These are phyloP conservation scores for Chloropsis cyanopogon DNA, from an alignment of 2,113 vertebrate genomes.

Conservation along the genomic window DNA sequence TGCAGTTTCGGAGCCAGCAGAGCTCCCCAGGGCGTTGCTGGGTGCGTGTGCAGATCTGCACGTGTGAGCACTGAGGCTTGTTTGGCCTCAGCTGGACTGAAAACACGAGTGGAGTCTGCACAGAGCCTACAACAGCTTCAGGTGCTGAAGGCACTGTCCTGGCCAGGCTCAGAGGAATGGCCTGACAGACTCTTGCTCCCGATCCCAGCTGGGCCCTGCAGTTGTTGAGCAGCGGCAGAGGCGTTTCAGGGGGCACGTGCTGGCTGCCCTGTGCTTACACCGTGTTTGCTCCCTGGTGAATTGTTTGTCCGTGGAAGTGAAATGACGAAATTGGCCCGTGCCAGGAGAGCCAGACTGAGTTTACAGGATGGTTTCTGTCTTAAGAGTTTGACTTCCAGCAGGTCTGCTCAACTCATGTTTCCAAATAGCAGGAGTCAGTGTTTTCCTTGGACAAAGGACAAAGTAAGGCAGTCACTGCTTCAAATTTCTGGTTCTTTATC, in stretches of 20 bases:
- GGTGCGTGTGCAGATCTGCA: neutral
- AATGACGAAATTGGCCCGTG: neutral
- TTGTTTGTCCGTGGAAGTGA: neutral
- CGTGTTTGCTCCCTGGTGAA: neutral
- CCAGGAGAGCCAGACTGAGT: neutral
- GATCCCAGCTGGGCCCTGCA: neutral
- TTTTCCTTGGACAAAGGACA: constrained; percentile 41
- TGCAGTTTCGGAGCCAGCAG: neutral
- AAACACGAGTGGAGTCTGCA: neutral
- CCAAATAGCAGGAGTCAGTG: neutral
- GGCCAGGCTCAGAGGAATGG: neutral
- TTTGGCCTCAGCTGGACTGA: neutral
- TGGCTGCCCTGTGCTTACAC: neutral
- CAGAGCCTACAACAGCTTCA: neutral
- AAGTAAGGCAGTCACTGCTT: neutral
- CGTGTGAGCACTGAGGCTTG: neutral
- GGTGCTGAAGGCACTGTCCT: neutral
- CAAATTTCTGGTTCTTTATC: constrained; percentile 22
- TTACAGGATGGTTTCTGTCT: neutral
- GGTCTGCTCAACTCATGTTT: neutral
- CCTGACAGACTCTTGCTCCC: neutral
- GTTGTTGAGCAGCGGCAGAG: neutral
- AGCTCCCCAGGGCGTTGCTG: neutral
- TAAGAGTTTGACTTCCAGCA: neutral
- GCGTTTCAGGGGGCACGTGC: neutral